phyloP scores from a whole-genome alignment of 2,797 vertebrate genomes.

The Pangasius larnaudii region DNA sequence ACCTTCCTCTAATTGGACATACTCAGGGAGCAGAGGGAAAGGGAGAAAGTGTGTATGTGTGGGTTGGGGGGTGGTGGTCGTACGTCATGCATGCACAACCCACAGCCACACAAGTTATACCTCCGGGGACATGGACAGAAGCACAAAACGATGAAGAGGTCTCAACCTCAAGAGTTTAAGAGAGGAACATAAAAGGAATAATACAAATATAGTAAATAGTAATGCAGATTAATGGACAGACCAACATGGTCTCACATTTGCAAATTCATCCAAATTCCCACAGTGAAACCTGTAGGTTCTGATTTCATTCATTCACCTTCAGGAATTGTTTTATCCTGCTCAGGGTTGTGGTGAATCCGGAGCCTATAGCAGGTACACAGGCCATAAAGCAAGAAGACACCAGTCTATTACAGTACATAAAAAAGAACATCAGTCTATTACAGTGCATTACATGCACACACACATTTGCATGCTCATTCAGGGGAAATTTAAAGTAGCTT shows the following conservation, averaged over 20 bases:
- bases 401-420: background rate
- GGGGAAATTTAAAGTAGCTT: background rate
- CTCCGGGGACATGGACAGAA: background rate
- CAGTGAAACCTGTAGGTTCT: background rate
- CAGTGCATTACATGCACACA: background rate
- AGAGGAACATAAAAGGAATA: background rate
- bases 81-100: conserved; percentile 13
- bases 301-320: background rate
- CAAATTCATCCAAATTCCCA: background rate
- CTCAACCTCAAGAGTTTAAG: background rate
- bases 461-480: background rate
- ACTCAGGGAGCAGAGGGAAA: conserved; percentile 49
- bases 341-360: background rate
- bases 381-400: background rate
- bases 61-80: background rate
- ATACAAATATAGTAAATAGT: background rate
- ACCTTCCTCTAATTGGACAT: conserved; percentile 63
- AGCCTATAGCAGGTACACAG: background rate
- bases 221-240: background rate
- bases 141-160: background rate
- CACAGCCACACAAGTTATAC: conserved; percentile 19
- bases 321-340: background rate
- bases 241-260: background rate
- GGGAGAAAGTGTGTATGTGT: conserved; percentile 25
- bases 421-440: background rate